Evolutionary conservation across 2,113 vertebrate species (phyloP).

Genomic region (Pseudopodoces humilis): DNA sequence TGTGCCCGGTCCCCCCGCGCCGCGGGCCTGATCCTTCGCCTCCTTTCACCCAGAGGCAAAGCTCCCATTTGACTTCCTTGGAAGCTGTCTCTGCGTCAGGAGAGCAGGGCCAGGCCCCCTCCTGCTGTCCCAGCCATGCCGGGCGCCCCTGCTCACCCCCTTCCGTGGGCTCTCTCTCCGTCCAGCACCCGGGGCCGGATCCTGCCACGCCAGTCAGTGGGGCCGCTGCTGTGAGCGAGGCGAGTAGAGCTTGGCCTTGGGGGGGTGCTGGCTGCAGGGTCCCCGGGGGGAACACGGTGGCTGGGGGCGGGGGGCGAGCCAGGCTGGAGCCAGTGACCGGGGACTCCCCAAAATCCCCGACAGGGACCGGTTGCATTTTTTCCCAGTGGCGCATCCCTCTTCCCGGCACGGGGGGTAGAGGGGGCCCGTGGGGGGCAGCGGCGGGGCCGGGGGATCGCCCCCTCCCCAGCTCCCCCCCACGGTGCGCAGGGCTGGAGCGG

Average conservation of each 20-base stretch:
- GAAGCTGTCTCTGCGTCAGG: conserved; percentile 62
- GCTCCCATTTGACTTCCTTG: conserved; percentile 63
- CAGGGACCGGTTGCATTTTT: background rate
- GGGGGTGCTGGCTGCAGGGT: conserved; percentile 17
- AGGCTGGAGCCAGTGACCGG: background rate
- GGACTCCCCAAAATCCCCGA: background rate
- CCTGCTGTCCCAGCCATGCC: conserved; percentile 38
- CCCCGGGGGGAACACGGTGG: background rate
- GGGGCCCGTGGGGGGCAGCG: background rate
- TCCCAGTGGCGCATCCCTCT: background rate
- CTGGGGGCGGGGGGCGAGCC: background rate
- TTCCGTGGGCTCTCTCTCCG: conserved; percentile 58
- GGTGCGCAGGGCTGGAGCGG: background rate
- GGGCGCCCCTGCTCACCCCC: conserved; percentile 43
- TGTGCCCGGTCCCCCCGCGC: background rate
- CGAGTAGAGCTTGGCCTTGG: conserved; percentile 61
- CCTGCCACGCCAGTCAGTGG: conserved; percentile 59
- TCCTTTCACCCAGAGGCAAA: conserved; percentile 61
- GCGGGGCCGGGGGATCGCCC: background rate
- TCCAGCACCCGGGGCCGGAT: conserved; percentile 60
- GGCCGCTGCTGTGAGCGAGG: conserved; percentile 64
- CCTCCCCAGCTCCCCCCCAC: background rate
- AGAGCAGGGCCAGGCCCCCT: conserved; percentile 58
- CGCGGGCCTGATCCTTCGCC: conserved; percentile 54
- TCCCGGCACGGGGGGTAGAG: background rate